Base-by-base conservation (phyloP, 2,113 vertebrate species). In the Acinonyx jubatus region DNA sequence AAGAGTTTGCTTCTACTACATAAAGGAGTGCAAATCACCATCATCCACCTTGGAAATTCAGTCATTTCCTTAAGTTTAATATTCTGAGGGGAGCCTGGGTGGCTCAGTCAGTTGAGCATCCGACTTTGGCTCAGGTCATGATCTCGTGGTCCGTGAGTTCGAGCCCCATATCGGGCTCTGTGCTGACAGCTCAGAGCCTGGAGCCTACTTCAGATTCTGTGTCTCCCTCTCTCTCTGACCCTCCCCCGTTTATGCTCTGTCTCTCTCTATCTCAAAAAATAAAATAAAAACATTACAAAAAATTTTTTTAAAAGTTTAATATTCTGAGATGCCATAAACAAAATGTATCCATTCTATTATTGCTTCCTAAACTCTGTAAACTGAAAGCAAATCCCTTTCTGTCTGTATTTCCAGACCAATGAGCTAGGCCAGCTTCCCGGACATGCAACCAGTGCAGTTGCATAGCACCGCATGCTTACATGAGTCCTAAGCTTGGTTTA, bases 391-490 rank as follows among this genome's bases (percentile, higher is more conserved):
- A 71, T 57, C 8, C 66, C 13, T 91, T 48, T 78, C 10, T 55
- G 4, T 27, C n/a, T 93, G 9, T 23, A 81, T 48, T 57, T 96
- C 29, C 41, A 41, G 18, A 66, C 41, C 45, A 74, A 85, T 84
- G 85, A 61, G 29, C 33, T 33, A 15, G 23, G 29, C 2, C 33
- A 6, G 50, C 6, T 68, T 74, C 27, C 48, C 6, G 0, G 73
- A 12, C 3, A 0, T 50, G 27, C 1, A 0, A 38, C 19, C 25
- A n/a, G 2, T 12, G 7, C 4, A 16, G 13, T 90, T 33, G 52
- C 38, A 82, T 5, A 48, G 14, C 0, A 1, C 1, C 7, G 4
- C 5, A 1, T n/a, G 52, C 48, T 81, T 50, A 23, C 4, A 79
- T 81, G n/a, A 4, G 21, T 36, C 21, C 41, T 69, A 13, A 52